Evolutionary conservation across 2,888 invertebrate genomes (phyloP).

Genomic region (Coelinius sp.): DNA sequence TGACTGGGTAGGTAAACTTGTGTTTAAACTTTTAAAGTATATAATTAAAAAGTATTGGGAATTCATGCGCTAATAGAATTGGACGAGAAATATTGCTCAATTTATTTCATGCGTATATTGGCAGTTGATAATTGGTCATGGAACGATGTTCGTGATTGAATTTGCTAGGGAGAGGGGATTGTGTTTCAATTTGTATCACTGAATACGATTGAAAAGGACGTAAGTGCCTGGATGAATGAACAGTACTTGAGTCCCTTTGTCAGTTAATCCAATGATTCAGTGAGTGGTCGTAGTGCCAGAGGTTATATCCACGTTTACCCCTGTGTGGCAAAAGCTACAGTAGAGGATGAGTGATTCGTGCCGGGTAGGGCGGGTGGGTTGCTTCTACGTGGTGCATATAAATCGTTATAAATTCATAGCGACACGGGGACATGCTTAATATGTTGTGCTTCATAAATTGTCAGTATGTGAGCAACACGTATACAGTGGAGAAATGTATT

Average conservation of each 20-base stretch:
- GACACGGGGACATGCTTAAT: constrained; percentile 46
- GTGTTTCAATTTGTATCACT: background rate
- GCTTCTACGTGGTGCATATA: constrained; percentile 34
- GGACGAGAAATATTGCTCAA: constrained; percentile 1
- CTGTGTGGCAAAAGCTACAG: background rate
- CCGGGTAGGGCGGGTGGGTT: background rate
- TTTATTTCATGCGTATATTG: constrained; percentile 9
- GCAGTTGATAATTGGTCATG: constrained; percentile 10
- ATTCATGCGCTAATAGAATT: background rate
- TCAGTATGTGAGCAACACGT: constrained; percentile 26
- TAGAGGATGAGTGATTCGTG: constrained; percentile 34
- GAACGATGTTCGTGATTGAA: constrained; percentile 1
- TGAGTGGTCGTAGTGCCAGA: background rate
- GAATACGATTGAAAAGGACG: background rate
- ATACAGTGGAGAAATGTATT: constrained; percentile 4
- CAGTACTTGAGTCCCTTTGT: background rate
- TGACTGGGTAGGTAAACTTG: too few species aligned
- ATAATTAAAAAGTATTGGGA: background rate
- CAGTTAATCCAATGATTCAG: background rate
- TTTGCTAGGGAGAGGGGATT: background rate
- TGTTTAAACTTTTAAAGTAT: too few species aligned
- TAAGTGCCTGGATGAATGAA: background rate
- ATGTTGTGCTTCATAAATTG: constrained; percentile 49
- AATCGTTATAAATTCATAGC: constrained; percentile 52
- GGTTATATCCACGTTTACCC: constrained; percentile 12